Conservation (phyloP, 1,140 invertebrate species). For the Drosophila subobscura region DNA sequence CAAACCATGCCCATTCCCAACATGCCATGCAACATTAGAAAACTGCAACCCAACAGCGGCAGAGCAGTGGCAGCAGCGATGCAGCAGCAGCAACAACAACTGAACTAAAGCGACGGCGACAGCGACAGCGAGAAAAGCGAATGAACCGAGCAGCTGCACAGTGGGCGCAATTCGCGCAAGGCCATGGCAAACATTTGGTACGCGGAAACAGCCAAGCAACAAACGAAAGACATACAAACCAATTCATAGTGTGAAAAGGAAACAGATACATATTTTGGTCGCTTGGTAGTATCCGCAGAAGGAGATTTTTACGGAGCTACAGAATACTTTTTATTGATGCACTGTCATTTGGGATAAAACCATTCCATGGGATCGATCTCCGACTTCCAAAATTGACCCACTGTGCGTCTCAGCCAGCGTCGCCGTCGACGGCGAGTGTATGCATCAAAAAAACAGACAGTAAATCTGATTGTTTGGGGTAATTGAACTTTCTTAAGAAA, state of each 20-base stretch:
- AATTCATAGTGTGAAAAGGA: too few species aligned
- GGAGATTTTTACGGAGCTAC: too few species aligned
- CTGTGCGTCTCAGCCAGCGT: constrained; percentile 27
- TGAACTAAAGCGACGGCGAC: constrained; percentile 30
- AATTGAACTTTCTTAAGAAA: constrained; percentile 84
- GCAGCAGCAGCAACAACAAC: constrained; percentile 28
- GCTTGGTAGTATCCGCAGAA: too few species aligned
- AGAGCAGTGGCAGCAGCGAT: constrained; percentile 22
- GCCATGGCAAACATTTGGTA: too few species aligned
- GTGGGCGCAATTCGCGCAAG: constrained; percentile 1
- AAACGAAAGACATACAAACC: not conserved
- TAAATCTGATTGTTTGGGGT: constrained; percentile 84
- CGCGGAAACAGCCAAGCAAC: not conserved
- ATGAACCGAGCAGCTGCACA: constrained; percentile 61
- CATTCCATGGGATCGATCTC: not conserved
- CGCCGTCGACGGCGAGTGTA: constrained; percentile 65
- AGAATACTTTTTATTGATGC: too few species aligned
- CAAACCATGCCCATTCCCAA: constrained; percentile 75
- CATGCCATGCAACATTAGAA: constrained; percentile 79
- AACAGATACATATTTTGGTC: too few species aligned
- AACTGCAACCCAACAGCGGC: constrained; percentile 65
- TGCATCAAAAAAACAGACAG: constrained; percentile 83
- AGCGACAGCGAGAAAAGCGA: constrained; percentile 60
- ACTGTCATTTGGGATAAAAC: too few species aligned
- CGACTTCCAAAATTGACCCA: not conserved